Conservation (phyloP, 2,888 invertebrate genomes). For the Prosapia bicincta region DNA sequence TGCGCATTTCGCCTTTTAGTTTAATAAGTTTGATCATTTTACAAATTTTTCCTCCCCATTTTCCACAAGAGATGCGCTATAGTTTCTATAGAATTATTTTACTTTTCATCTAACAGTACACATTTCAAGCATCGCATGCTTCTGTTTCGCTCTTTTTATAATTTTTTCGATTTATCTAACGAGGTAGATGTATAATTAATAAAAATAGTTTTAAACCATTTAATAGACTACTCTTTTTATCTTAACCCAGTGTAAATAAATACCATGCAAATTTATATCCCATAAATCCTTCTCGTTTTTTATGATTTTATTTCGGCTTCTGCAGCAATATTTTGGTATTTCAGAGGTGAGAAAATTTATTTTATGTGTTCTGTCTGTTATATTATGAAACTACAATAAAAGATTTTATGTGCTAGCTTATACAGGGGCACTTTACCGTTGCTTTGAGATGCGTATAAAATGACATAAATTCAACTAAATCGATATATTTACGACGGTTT, state of each 20-base stretch:
- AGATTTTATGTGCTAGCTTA: background rate
- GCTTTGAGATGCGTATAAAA: background rate
- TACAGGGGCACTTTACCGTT: background rate
- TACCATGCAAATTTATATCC: background rate
- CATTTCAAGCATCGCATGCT: too few species aligned
- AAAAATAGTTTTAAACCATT: too few species aligned
- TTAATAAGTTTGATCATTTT: too few species aligned
- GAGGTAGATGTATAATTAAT: too few species aligned
- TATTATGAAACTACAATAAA: constrained; percentile 2
- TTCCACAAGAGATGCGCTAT: too few species aligned
- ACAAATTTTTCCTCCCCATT: too few species aligned
- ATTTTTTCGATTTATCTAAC: too few species aligned
- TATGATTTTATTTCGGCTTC: background rate
- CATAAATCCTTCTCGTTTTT: background rate
- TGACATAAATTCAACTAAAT: background rate
- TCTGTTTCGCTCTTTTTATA: too few species aligned
- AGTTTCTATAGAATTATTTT: too few species aligned
- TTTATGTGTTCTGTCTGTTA: background rate
- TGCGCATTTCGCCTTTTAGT: too few species aligned
- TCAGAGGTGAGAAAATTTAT: background rate
- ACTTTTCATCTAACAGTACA: too few species aligned
- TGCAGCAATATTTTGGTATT: background rate
- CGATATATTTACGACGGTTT: background rate
- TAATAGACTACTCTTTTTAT: too few species aligned
- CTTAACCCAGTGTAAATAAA: background rate